Conservation (phyloP, 2,113 vertebrate species). For the Diadophis punctatus region DNA sequence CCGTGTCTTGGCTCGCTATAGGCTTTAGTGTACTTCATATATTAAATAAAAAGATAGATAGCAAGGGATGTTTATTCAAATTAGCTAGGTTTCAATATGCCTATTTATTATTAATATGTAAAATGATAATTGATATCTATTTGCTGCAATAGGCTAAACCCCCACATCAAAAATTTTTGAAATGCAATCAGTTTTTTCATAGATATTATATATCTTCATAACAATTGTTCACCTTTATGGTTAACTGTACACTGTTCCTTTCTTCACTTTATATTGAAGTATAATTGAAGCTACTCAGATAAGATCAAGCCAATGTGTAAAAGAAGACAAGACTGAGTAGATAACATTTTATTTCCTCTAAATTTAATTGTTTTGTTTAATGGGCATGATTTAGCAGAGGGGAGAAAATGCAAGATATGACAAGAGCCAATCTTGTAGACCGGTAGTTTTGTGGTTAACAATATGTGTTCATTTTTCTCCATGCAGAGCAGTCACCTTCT, state of each 20-base stretch:
- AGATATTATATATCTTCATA: not conserved
- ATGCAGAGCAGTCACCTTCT: slow-evolving; percentile 53
- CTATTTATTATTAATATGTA: not conserved
- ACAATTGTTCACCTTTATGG: not conserved
- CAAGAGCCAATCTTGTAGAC: slow-evolving; percentile 28
- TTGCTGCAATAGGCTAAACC: not conserved
- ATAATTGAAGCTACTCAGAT: not conserved
- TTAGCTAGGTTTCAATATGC: not conserved
- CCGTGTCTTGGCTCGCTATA: not conserved
- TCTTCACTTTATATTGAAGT: not conserved
- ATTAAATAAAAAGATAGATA: slow-evolving; percentile 17
- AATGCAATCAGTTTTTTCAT: not conserved
- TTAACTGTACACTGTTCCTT: not conserved
- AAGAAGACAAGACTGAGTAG: slow-evolving; percentile 25
- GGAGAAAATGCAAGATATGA: slow-evolving; percentile 26
- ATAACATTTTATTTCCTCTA: slow-evolving; percentile 32
- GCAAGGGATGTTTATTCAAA: not conserved
- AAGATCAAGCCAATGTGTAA: not conserved
- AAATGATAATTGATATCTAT: not conserved
- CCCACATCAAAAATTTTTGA: not conserved
- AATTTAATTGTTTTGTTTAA: slow-evolving; percentile 36
- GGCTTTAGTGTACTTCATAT: not conserved
- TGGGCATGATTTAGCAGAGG: slow-evolving; percentile 41
- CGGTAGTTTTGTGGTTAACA: slow-evolving; percentile 32
- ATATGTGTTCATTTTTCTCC: slow-evolving; percentile 58